Percentiles rank a stretch among this genome's conserved stretches.
These are phyloP conservation scores for Drosophila paranaensis DNA, from an alignment of 2,888 invertebrate species.

Conservation along the genomic window DNA sequence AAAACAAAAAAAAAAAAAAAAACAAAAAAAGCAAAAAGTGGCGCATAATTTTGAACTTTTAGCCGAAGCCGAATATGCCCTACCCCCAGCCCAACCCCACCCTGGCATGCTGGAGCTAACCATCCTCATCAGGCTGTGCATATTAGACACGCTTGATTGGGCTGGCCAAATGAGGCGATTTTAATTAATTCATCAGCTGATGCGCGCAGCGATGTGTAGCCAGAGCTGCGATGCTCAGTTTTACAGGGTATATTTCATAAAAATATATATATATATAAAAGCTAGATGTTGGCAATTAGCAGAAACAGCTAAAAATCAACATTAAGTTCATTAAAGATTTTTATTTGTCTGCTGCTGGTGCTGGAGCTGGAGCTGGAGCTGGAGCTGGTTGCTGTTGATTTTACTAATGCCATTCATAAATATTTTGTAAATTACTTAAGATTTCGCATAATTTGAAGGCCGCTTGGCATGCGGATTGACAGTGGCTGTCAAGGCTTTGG, in stretches of 20 bases:
- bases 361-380: constrained; percentile 10
- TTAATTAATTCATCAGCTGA: constrained; percentile 76
- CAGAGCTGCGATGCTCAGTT: constrained; percentile 35
- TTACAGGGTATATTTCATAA: constrained; percentile 47
- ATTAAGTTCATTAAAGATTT: constrained; percentile 66
- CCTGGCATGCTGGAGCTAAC: not conserved
- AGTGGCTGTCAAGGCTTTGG: constrained; percentile 67
- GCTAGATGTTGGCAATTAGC: constrained; percentile 46
- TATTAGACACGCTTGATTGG: constrained; percentile 66
- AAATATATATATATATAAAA: constrained; percentile 2
- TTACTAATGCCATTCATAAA: constrained; percentile 66
- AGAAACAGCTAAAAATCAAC: constrained; percentile 46
- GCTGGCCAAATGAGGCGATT: constrained; percentile 74
- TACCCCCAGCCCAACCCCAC: not conserved
- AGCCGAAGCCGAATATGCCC: not conserved
- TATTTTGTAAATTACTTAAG: constrained; percentile 74
- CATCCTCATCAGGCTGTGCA: constrained; percentile 19
- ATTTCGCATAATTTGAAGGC: constrained; percentile 78
- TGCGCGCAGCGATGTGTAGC: constrained; percentile 48
- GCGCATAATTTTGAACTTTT: constrained; percentile 66
- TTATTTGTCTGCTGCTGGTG: constrained; percentile 55
- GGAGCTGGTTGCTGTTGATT: constrained; percentile 61
- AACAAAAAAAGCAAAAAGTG: constrained; percentile 31
- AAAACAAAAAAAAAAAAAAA: constrained; percentile 41
- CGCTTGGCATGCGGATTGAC: constrained; percentile 59